Evolutionary conservation across 2,888 invertebrate genomes (phyloP).

Genomic region (Drosophila tanythrix): DNA sequence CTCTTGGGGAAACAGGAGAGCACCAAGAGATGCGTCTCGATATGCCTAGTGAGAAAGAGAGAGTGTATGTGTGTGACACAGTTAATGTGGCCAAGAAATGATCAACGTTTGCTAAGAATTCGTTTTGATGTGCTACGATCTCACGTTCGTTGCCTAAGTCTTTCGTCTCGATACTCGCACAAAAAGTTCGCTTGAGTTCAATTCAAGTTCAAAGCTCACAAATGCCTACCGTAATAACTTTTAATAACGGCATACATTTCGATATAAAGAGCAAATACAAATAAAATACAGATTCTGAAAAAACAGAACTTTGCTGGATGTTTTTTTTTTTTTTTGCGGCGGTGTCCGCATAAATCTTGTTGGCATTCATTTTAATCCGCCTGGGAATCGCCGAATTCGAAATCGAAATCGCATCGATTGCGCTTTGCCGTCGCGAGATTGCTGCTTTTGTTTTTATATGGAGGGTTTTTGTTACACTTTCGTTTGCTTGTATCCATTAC

Average conservation of each 20-base stretch:
- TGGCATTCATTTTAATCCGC: constrained; percentile 73
- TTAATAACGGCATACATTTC: constrained; percentile 71
- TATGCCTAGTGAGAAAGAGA: constrained; percentile 22
- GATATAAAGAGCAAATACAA: constrained; percentile 31
- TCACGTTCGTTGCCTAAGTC: constrained; percentile 75
- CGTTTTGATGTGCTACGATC: constrained; percentile 6
- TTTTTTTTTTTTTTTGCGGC: constrained; percentile 7
- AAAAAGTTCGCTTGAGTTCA: constrained; percentile 9
- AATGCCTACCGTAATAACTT: constrained; percentile 56
- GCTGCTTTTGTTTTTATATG: constrained; percentile 21
- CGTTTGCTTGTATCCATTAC: constrained; percentile 49
- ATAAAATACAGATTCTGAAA: constrained; percentile 4
- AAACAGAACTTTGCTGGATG: constrained; percentile 27
- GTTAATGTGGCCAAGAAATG: constrained; percentile 36
- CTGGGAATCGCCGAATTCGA: constrained; percentile 66
- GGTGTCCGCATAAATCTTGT: constrained; percentile 74
- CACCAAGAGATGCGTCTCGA: constrained; percentile 9
- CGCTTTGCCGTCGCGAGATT: constrained; percentile 33
- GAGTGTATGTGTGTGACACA: constrained; percentile 59
- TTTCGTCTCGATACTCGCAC: constrained; percentile 48
- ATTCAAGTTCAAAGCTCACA: constrained; percentile 13
- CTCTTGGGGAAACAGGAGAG: constrained; percentile 23
- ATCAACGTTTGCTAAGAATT: constrained; percentile 27
- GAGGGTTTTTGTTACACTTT: constrained; percentile 60
- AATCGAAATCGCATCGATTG: constrained; percentile 43